A percentile compares a stretch with the other conserved stretches of the same genome.
These are phyloP conservation scores for Hermaeophaga mercurialis DNA, from an alignment of 2,888 invertebrate genomes.

Conservation along the genomic window DNA sequence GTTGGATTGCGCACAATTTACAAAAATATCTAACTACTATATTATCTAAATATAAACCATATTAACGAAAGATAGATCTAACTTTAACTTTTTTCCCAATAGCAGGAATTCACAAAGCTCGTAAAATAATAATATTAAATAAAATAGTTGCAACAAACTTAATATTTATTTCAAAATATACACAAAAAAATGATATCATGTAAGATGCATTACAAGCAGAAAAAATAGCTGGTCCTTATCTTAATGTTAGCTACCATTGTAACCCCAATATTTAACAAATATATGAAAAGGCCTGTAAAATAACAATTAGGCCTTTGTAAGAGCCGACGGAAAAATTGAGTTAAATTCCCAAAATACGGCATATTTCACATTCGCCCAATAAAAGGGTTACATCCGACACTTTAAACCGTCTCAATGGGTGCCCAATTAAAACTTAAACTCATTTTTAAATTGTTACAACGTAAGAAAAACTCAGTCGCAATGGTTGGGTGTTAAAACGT, in stretches of 20 bases:
- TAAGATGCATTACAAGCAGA: neutral
- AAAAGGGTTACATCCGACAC: too few species aligned
- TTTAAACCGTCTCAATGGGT: too few species aligned
- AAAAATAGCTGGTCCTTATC: neutral
- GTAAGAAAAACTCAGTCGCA: too few species aligned
- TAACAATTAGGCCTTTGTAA: conserved; percentile 1
- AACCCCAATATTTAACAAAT: neutral
- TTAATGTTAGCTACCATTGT: conserved; percentile 13
- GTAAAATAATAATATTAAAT: conserved; percentile 15
- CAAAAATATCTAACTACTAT: conserved; percentile 15
- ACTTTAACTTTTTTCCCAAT: conserved; percentile 16
- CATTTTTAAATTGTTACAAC: too few species aligned
- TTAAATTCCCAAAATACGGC: too few species aligned
- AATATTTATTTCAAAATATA: neutral
- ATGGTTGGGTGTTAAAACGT: too few species aligned
- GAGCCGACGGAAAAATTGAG: too few species aligned
- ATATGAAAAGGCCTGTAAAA: neutral
- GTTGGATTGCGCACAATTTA: conserved; percentile 11
- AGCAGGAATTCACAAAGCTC: conserved; percentile 40
- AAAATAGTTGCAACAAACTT: conserved; percentile 5
- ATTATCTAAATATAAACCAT: conserved; percentile 32
- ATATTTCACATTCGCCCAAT: too few species aligned
- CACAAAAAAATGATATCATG: neutral
- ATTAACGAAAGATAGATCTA: conserved; percentile 30
- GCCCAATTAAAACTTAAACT: too few species aligned